phyloP scores from a whole-genome alignment of 1,140 invertebrate species.

The Gryllus bimaculatus region DNA sequence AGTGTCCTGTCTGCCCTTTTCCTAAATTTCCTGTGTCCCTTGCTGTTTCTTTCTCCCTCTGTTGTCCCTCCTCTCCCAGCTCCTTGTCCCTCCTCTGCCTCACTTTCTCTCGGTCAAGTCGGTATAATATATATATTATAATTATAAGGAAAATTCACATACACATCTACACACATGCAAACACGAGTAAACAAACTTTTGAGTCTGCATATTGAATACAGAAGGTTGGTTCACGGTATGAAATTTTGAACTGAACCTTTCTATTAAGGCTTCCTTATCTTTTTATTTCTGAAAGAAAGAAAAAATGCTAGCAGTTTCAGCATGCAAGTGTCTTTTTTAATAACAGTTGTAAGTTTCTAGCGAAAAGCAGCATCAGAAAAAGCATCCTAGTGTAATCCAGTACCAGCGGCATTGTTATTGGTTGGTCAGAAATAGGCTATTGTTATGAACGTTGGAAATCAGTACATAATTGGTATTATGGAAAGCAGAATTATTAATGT shows the following conservation, averaged over 20 bases:
- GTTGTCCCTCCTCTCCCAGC: not conserved
- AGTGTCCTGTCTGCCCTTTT: constrained; percentile 6
- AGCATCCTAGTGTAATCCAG: constrained; percentile 3
- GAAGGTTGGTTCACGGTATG: constrained; percentile 8
- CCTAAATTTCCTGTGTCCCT: not conserved
- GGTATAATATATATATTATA: constrained; percentile 16
- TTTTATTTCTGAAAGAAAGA: constrained; percentile 11
- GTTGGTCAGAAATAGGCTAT: constrained; percentile 4
- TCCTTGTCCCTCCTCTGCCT: constrained; percentile 12
- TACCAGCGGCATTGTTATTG: constrained; percentile 3
- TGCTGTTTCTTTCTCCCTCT: not conserved
- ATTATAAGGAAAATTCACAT: constrained; percentile 17
- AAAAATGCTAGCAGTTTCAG: constrained; percentile 9
- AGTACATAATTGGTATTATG: constrained; percentile 5
- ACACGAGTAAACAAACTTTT: constrained; percentile 9
- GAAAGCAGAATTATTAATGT: constrained; percentile 2
- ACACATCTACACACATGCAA: constrained; percentile 18
- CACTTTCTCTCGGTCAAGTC: constrained; percentile 14
- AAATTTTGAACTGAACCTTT: constrained; percentile 12
- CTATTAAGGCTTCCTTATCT: constrained; percentile 8
- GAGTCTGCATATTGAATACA: constrained; percentile 15
- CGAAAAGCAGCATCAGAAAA: not conserved
- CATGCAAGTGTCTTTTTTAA: constrained; percentile 10
- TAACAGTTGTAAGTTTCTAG: constrained; percentile 10
- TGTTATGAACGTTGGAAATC: constrained; percentile 4